phyloP scores from a whole-genome alignment of 2,113 vertebrate genomes.

The Nothoprocta perdicaria region DNA sequence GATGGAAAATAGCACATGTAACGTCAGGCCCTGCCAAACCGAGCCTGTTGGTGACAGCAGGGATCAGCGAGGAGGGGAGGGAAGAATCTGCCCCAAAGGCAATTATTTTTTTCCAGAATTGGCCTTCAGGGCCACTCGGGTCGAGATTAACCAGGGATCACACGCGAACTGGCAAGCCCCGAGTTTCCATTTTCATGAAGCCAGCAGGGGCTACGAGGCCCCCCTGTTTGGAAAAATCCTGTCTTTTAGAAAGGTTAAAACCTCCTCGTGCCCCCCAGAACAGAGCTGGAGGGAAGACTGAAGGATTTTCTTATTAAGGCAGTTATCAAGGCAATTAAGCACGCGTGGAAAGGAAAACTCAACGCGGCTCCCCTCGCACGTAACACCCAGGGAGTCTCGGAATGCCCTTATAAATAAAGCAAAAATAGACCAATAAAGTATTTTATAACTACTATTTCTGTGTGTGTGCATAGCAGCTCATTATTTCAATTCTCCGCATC shows the following conservation, averaged over 20 bases:
- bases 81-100: background rate
- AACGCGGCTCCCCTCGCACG: background rate
- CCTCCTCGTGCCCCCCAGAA: background rate
- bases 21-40: background rate
- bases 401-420: conserved; percentile 41
- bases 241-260: background rate
- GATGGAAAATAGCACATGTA: fast-evolving
- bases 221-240: background rate
- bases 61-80: background rate
- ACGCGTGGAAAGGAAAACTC: background rate
- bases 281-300: background rate
- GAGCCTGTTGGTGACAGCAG: background rate
- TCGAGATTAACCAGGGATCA: background rate
- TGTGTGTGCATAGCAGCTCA: conserved; percentile 43
- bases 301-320: background rate
- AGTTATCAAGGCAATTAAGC: conserved; percentile 50
- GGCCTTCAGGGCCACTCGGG: background rate
- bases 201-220: background rate
- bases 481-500: conserved; percentile 59
- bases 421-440: conserved; percentile 60
- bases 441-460: conserved; percentile 62
- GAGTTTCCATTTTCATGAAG: background rate
- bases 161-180: background rate
- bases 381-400: conserved; percentile 38
- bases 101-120: background rate